phyloP scores from a whole-genome alignment of 2,113 vertebrate species.

The Lepus europaeus region DNA sequence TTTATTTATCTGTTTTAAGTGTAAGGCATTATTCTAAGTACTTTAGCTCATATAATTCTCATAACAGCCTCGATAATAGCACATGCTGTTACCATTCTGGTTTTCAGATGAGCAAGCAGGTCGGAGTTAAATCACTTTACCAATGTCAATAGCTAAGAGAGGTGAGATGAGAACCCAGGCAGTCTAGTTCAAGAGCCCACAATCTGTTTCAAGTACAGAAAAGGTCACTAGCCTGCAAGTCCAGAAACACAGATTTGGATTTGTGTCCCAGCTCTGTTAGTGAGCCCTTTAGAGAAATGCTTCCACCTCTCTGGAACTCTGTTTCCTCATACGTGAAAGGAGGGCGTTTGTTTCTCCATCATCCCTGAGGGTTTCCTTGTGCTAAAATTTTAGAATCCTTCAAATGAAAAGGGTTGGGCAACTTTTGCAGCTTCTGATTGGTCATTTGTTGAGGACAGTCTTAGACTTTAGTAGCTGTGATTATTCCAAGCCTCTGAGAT shows the following conservation, averaged over 20 bases:
- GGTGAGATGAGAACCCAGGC: background rate
- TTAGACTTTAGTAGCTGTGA: background rate
- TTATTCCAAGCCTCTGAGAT: background rate
- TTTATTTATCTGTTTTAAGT: slow-evolving; percentile 48
- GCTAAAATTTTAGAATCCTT: slow-evolving; percentile 40
- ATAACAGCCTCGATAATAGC: background rate
- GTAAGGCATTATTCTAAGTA: slow-evolving; percentile 2
- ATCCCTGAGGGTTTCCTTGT: background rate
- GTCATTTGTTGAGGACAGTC: background rate
- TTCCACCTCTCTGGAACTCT: background rate
- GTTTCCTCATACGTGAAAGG: background rate
- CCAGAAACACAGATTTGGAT: background rate
- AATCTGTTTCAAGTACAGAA: background rate
- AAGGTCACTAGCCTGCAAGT: background rate
- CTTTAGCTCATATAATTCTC: background rate
- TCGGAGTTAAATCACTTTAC: background rate
- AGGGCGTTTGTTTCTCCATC: slow-evolving; percentile 13
- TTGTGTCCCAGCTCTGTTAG: background rate
- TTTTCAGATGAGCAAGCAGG: background rate
- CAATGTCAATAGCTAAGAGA: background rate
- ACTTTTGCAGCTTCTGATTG: slow-evolving; percentile 3
- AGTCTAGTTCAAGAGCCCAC: background rate
- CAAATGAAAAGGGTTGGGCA: slow-evolving; percentile 7
- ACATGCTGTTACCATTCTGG: background rate
- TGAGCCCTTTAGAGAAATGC: background rate